phyloP scores from a whole-genome alignment of 2,888 invertebrate species.

The Allygus modestus region DNA sequence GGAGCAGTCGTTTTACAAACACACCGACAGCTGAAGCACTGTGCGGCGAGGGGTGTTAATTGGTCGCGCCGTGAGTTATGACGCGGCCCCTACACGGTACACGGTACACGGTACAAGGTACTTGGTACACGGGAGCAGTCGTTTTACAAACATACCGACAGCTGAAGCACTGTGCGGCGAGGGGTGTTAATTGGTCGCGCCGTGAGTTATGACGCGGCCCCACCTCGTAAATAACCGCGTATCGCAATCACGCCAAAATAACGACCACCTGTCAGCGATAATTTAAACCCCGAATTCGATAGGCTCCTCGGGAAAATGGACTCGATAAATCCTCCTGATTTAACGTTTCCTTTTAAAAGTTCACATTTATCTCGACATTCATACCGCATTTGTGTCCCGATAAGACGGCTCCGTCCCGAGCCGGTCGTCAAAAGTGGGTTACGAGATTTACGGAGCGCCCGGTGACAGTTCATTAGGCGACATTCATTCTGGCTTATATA shows the following conservation, averaged over 20 bases:
- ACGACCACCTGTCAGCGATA: slow-evolving; percentile 61
- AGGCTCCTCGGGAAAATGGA: slow-evolving; percentile 62
- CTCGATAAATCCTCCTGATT: slow-evolving; percentile 63
- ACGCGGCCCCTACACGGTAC: slow-evolving; percentile 48
- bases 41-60: slow-evolving; percentile 28
- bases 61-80: slow-evolving; percentile 54
- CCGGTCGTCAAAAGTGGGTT: slow-evolving; percentile 57
- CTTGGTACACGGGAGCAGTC: no score
- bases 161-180: not conserved
- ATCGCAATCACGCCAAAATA: slow-evolving; percentile 61
- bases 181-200: slow-evolving; percentile 47
- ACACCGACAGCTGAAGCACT: not conserved
- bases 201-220: slow-evolving; percentile 59
- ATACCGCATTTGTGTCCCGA: slow-evolving; percentile 53
- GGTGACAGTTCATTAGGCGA: slow-evolving; percentile 64
- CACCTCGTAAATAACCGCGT: slow-evolving; percentile 56
- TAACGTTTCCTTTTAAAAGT: slow-evolving; percentile 64
- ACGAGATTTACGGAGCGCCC: slow-evolving; percentile 60
- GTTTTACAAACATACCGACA: no score
- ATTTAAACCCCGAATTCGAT: slow-evolving; percentile 60
- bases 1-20: no score
- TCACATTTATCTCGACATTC: slow-evolving; percentile 63
- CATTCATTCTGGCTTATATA: slow-evolving; percentile 57
- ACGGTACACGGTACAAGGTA: no score
- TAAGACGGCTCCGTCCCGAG: slow-evolving; percentile 7